These are phyloP conservation scores for Epinephelus cyanopodus DNA, from an alignment of 2,113 vertebrate genomes.

Conservation along the genomic window DNA sequence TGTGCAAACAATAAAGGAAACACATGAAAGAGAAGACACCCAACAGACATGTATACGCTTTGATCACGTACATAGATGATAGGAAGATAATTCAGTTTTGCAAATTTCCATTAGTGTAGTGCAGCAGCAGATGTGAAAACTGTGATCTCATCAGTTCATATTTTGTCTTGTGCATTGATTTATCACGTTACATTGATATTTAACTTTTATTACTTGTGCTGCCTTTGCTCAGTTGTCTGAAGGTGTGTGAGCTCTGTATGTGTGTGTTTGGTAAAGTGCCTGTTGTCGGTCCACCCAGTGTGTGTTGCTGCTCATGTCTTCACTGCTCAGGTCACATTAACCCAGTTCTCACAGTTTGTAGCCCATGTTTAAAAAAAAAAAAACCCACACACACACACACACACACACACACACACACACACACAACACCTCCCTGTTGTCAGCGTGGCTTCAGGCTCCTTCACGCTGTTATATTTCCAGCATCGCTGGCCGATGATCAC, in stretches of 20 bases:
- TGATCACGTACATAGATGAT: background rate
- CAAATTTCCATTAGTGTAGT: background rate
- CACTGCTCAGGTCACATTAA: constrained; percentile 80
- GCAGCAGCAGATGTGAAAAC: too few relatives aligned
- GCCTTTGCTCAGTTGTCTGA: background rate
- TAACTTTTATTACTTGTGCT: background rate
- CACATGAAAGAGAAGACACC: background rate
- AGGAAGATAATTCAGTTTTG: background rate
- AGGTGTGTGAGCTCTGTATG: constrained; percentile 11
- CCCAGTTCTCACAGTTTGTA: constrained; percentile 77
- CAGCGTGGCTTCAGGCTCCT: constrained; percentile 63
- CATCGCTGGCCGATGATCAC: constrained; percentile 60
- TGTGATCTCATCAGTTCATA: background rate
- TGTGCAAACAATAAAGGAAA: background rate
- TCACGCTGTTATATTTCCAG: constrained; percentile 69
- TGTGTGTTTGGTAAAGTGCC: constrained; percentile 23
- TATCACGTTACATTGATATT: background rate
- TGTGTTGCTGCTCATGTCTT: constrained; percentile 62
- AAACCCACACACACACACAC: constrained; percentile 1
- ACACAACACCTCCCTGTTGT: constrained; percentile 50
- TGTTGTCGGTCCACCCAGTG: constrained; percentile 27
- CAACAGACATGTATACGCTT: background rate
- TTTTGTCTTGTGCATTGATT: background rate
- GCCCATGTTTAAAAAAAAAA: constrained; percentile 15
- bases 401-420: constrained; percentile 8